Conservation (phyloP, 1,140 invertebrate genomes). For the Carposina sasakii region DNA sequence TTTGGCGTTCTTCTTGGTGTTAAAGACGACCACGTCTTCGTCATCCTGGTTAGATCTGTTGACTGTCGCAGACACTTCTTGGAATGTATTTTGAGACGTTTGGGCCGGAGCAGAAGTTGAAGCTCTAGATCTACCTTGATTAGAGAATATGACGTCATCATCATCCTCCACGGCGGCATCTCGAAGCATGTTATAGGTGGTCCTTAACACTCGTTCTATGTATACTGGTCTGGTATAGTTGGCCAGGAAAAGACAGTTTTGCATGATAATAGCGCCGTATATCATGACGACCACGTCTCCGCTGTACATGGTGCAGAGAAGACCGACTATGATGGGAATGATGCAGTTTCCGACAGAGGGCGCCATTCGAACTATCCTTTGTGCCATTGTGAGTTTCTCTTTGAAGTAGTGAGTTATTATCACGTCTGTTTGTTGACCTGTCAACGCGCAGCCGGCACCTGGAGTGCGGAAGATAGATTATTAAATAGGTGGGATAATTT, state of each 20-base stretch:
- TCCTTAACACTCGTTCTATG: constrained; percentile 55
- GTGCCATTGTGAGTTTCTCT: constrained; percentile 53
- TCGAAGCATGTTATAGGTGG: constrained; percentile 62
- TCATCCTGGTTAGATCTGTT: constrained; percentile 43
- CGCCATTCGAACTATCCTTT: constrained; percentile 55
- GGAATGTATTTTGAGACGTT: not conserved
- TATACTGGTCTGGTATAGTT: constrained; percentile 60
- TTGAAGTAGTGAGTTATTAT: constrained; percentile 68
- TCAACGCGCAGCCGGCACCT: constrained; percentile 63
- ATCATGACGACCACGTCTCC: constrained; percentile 55
- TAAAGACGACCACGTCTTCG: constrained; percentile 63
- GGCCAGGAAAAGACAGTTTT: constrained; percentile 60
- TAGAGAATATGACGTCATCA: constrained; percentile 66
- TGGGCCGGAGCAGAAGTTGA: constrained; percentile 6
- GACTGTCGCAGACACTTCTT: constrained; percentile 1
- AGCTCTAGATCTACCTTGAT: constrained; percentile 27
- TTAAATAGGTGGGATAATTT: not conserved
- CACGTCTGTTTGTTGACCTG: constrained; percentile 64
- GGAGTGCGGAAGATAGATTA: constrained; percentile 31
- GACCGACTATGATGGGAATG: constrained; percentile 49
- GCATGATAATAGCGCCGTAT: constrained; percentile 62
- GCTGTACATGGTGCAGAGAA: constrained; percentile 45
- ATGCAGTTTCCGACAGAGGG: constrained; percentile 58
- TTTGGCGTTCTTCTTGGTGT: constrained; percentile 47
- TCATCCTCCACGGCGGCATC: constrained; percentile 65